These are phyloP conservation scores for Polymixis lichenea DNA, from an alignment of 2,888 invertebrate genomes.

Conservation along the genomic window DNA sequence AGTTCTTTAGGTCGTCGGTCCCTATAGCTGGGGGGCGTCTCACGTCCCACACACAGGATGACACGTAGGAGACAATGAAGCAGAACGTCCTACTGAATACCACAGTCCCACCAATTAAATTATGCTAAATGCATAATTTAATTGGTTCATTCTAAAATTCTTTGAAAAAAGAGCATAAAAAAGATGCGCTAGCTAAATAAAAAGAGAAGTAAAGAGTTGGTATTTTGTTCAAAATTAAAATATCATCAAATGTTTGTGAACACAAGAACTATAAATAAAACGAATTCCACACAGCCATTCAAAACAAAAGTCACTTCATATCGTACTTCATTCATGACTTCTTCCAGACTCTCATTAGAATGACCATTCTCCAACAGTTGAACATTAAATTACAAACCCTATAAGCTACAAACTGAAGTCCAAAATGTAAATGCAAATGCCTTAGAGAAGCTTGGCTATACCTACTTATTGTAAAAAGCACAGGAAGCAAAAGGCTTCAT, in stretches of 20 bases:
- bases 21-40: no score
- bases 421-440: background rate
- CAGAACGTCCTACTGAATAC: background rate
- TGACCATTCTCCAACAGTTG: conserved; percentile 28
- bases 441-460: background rate
- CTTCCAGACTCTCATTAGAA: conserved; percentile 14
- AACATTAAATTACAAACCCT: conserved; percentile 43
- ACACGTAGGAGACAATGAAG: background rate
- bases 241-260: background rate
- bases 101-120: background rate
- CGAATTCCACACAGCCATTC: conserved; percentile 30
- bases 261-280: background rate
- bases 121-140: no score
- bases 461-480: conserved; percentile 22
- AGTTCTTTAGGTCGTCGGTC: no score
- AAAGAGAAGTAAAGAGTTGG: background rate
- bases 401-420: background rate
- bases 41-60: no score
- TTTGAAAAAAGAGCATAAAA: no score
- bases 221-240: background rate
- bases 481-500: conserved; percentile 66
- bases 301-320: conserved; percentile 64
- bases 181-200: background rate
- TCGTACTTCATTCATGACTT: conserved; percentile 66
- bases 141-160: background rate